A percentile compares a stretch with the other conserved stretches of the same genome.
These are phyloP conservation scores for Carterocephalus palaemon DNA, from an alignment of 2,888 invertebrate species.

Conservation along the genomic window DNA sequence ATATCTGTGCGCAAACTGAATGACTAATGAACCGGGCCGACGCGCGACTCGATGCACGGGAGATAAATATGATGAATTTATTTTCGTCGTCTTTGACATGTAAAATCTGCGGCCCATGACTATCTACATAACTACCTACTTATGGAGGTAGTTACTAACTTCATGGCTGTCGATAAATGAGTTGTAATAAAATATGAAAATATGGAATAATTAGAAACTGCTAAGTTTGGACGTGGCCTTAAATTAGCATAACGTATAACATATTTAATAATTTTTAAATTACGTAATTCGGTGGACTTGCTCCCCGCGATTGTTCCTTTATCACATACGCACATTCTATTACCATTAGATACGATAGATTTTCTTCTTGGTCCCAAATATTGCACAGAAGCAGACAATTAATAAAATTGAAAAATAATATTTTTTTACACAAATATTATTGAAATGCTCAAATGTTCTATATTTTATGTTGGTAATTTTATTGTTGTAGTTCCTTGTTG, in stretches of 20 bases:
- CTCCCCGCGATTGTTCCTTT: no score
- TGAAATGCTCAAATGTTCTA: constrained; percentile 73
- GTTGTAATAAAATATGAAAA: constrained; percentile 1
- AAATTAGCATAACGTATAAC: constrained; percentile 1
- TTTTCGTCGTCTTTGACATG: constrained; percentile 3
- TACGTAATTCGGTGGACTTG: no score
- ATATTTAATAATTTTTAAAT: no score
- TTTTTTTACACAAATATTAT: constrained; percentile 73
- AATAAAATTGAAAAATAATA: constrained; percentile 57
- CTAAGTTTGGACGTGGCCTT: constrained; percentile 13
- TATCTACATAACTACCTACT: no score
- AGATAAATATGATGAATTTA: constrained; percentile 3
- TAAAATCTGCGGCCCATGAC: constrained; percentile 21
- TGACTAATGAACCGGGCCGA: constrained; percentile 6
- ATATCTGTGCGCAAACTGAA: constrained; percentile 5
- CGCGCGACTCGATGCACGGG: neutral
- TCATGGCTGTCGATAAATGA: neutral
- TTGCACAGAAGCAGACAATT: constrained; percentile 45
- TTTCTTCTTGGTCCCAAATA: constrained; percentile 17
- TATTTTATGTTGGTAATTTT: constrained; percentile 73
- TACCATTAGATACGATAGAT: neutral
- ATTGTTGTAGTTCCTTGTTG: constrained; percentile 66
- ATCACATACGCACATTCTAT: no score
- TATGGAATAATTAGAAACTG: neutral
- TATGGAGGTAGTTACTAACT: neutral